Evolutionary conservation across 2,797 vertebrate genomes (phyloP).

Genomic region (Sebastes kiyomatsui): DNA sequence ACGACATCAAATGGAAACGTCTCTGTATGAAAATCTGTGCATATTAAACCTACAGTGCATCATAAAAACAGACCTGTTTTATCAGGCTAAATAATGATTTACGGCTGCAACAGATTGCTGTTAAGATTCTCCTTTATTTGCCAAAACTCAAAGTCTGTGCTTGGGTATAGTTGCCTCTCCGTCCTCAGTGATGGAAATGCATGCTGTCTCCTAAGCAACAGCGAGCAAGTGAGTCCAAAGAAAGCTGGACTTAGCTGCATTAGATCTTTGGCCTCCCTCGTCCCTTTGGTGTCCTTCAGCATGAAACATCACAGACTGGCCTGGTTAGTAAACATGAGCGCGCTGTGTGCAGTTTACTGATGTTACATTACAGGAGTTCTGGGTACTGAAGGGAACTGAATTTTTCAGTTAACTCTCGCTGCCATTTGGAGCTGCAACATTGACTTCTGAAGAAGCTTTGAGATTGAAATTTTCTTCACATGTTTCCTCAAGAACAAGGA

Average conservation of each 20-base stretch:
- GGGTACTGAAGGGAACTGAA: background rate
- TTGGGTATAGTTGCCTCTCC: background rate
- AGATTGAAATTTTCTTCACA: background rate
- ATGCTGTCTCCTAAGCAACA: slow-evolving; percentile 61
- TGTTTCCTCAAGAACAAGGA: background rate
- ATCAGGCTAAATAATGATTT: slow-evolving; percentile 14
- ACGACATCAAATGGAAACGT: background rate
- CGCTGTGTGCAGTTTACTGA: slow-evolving; percentile 32
- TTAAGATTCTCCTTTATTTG: slow-evolving; percentile 19
- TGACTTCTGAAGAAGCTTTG: slow-evolving; percentile 11
- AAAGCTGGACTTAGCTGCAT: slow-evolving; percentile 41
- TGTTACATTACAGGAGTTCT: slow-evolving; percentile 25
- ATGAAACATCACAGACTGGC: slow-evolving; percentile 38
- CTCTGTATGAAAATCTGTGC: background rate
- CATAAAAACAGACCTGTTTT: background rate
- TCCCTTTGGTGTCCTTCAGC: slow-evolving; percentile 62
- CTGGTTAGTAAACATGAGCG: slow-evolving; percentile 54
- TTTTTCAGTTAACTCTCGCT: background rate
- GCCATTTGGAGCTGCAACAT: slow-evolving; percentile 1
- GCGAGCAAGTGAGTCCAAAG: slow-evolving; percentile 26
- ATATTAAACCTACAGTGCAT: background rate
- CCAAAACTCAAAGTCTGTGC: background rate
- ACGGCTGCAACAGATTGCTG: slow-evolving; percentile 12
- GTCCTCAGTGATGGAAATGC: slow-evolving; percentile 26
- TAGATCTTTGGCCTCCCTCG: slow-evolving; percentile 43